Conservation (phyloP, 2,797 vertebrate species). For the Ciconia nigra region DNA sequence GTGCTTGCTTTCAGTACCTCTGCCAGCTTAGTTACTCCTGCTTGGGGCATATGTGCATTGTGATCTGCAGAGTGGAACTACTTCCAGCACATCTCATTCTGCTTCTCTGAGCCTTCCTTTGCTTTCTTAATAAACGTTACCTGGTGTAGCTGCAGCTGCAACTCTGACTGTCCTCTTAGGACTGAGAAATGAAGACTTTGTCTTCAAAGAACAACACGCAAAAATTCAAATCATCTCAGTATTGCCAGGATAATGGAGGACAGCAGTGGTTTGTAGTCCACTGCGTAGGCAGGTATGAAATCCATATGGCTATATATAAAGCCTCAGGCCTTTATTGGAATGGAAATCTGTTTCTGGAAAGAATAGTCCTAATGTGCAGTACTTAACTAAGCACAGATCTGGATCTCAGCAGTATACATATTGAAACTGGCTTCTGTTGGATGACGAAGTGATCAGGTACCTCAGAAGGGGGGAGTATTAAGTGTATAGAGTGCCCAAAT, state of each 20-base stretch:
- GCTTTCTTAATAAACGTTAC: not conserved
- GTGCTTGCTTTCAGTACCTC: not conserved
- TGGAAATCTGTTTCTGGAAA: not conserved
- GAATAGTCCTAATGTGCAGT: not conserved
- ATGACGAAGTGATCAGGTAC: not conserved
- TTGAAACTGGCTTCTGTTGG: not conserved
- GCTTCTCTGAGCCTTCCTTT: not conserved
- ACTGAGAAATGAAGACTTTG: not conserved
- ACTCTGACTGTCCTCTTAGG: not conserved
- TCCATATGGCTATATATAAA: not conserved
- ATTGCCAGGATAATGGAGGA: not conserved
- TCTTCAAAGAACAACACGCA: not conserved
- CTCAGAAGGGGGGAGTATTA: not conserved
- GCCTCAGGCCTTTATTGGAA: not conserved
- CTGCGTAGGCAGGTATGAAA: not conserved
- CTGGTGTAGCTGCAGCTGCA: not conserved
- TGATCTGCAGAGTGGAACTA: not conserved
- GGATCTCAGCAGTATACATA: not conserved
- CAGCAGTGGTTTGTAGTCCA: not conserved
- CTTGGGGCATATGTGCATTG: not conserved
- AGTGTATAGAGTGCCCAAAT: not conserved
- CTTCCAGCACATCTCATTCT: not conserved
- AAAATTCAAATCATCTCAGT: not conserved
- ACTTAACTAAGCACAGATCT: not conserved
- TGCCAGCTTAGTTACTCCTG: not conserved